phyloP scores from a whole-genome alignment of 2,888 invertebrate genomes.

The Arctia plantaginis region DNA sequence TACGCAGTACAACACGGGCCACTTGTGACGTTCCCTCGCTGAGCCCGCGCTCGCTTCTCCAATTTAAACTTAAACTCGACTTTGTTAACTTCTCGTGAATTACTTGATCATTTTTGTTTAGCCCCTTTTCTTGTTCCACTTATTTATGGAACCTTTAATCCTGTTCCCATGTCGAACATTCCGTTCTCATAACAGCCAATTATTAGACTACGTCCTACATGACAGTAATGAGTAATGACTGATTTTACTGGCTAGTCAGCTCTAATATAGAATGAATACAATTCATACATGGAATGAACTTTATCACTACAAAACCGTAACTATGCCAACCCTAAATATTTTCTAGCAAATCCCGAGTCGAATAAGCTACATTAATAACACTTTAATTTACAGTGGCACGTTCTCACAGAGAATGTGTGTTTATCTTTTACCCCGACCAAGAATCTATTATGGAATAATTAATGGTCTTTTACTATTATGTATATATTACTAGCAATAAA shows the following conservation, averaged over 20 bases:
- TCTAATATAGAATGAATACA: neutral
- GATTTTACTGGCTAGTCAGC: neutral
- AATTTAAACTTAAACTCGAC: slow-evolving; percentile 23
- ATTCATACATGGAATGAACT: too few species aligned
- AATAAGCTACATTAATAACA: neutral
- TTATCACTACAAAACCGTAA: too few species aligned
- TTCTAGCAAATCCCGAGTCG: neutral
- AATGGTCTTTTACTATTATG: too few species aligned
- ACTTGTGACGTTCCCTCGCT: slow-evolving; percentile 13
- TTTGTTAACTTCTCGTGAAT: slow-evolving; percentile 34
- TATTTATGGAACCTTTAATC: neutral
- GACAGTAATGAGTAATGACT: neutral
- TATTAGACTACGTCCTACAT: neutral
- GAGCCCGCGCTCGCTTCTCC: neutral
- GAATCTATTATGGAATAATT: neutral
- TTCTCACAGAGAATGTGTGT: neutral
- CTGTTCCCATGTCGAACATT: neutral
- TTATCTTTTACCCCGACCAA: neutral
- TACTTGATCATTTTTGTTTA: slow-evolving; percentile 33
- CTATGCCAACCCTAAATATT: neutral
- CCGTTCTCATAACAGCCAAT: neutral
- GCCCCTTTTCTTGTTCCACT: slow-evolving; percentile 8
- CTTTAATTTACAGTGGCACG: neutral
- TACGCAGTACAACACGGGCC: slow-evolving; percentile 10
- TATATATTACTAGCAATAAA: neutral